Percentiles rank a stretch among this genome's conserved stretches.
These are phyloP conservation scores for Sthenelais limicola DNA, from an alignment of 2,888 invertebrate genomes.

Conservation along the genomic window DNA sequence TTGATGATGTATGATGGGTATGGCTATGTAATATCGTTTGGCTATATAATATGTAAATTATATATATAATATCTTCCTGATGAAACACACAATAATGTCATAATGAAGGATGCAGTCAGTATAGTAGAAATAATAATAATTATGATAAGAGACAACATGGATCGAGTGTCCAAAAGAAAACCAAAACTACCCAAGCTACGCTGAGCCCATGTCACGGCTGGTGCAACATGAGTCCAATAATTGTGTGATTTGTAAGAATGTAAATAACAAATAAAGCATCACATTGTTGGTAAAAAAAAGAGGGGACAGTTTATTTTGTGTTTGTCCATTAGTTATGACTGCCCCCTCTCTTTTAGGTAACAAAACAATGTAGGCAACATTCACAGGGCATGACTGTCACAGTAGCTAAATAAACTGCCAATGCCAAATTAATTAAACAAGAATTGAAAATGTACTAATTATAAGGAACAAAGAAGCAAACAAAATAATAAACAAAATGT, in stretches of 20 bases:
- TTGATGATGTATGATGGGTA: slow-evolving; percentile 12
- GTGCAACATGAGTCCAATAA: neutral
- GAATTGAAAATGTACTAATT: slow-evolving; percentile 4
- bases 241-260: neutral
- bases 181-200: slow-evolving; percentile 35
- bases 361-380: slow-evolving; percentile 39
- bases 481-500: slow-evolving; percentile 33
- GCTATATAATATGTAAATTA: too few relatives aligned
- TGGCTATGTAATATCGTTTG: slow-evolving; percentile 14
- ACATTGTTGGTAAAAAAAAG: slow-evolving; percentile 30
- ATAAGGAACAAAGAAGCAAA: slow-evolving; percentile 22
- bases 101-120: slow-evolving; percentile 39
- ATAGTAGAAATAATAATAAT: too few relatives aligned
- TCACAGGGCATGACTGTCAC: neutral
- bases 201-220: neutral
- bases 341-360: slow-evolving; percentile 21
- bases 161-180: slow-evolving; percentile 31
- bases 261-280: slow-evolving; percentile 29
- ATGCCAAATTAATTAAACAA: slow-evolving; percentile 21
- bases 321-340: neutral
- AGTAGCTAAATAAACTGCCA: slow-evolving; percentile 30
- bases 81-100: slow-evolving; percentile 35
- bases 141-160: too few relatives aligned
- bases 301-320: slow-evolving; percentile 5
- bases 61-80: too few relatives aligned